phyloP scores from a whole-genome alignment of 2,797 vertebrate genomes.

The Lagocephalus sceleratus region DNA sequence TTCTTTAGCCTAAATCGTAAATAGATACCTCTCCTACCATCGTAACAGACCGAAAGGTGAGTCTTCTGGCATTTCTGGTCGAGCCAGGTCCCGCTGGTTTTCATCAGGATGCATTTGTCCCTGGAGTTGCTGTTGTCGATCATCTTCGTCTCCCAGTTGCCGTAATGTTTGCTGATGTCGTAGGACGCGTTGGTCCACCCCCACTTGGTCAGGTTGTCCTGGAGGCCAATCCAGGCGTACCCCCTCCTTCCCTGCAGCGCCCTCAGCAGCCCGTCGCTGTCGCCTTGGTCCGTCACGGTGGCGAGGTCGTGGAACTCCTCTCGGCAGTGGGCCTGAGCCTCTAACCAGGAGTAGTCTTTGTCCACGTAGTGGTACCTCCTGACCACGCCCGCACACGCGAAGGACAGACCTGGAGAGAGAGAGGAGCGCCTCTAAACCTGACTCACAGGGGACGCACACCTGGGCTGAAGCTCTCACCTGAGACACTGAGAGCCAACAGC shows the following conservation, averaged over 20 bases:
- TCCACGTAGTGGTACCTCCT: slow-evolving; percentile 39
- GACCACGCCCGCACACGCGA: rapidly evolving
- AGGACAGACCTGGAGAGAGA: slow-evolving; percentile 24
- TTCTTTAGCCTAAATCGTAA: not conserved
- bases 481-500: slow-evolving; percentile 16
- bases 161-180: not conserved
- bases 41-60: slow-evolving; percentile 1
- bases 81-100: rapidly evolving
- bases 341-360: slow-evolving; percentile 32
- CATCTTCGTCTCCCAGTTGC: rapidly evolving
- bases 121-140: rapidly evolving
- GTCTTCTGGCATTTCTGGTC: rapidly evolving
- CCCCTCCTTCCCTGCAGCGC: rapidly evolving
- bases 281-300: slow-evolving; percentile 8
- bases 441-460: not conserved
- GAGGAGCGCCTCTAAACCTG: not conserved
- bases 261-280: slow-evolving; percentile 7
- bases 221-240: slow-evolving; percentile 46
- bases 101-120: slow-evolving; percentile 4
- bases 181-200: slow-evolving; percentile 30
- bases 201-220: slow-evolving; percentile 37
- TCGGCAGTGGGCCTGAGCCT: slow-evolving; percentile 55
- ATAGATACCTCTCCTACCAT: slow-evolving; percentile 19
- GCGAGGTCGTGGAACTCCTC: slow-evolving; percentile 43
- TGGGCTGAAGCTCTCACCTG: slow-evolving; percentile 23